Conservation (phyloP, 1,140 invertebrate genomes). For the Laupala kohalensis region DNA sequence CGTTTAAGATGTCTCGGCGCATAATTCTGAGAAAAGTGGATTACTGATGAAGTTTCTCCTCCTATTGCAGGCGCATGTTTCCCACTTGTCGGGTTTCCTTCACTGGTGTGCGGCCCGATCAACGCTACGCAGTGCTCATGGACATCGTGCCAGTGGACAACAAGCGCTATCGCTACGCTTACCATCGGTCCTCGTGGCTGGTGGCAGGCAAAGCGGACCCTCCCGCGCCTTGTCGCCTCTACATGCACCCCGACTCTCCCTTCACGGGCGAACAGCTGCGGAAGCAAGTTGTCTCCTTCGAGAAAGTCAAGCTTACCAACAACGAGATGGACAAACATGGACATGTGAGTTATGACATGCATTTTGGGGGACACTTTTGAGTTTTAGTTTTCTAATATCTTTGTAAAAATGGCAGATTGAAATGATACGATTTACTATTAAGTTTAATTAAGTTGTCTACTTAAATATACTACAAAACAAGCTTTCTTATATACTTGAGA, state of each 20-base stretch:
- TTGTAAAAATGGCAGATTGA: too few relatives aligned
- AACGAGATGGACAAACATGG: constrained; percentile 98
- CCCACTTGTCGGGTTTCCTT: constrained; percentile 90
- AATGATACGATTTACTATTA: too few relatives aligned
- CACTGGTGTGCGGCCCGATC: constrained; percentile 53
- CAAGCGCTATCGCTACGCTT: constrained; percentile 96
- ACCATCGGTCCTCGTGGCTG: constrained; percentile 95
- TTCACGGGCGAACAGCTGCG: constrained; percentile 89
- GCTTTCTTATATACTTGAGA: too few relatives aligned
- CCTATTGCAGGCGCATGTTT: constrained; percentile 84
- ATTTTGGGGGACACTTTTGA: too few relatives aligned
- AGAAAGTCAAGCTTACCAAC: constrained; percentile 98
- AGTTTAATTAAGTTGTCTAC: too few relatives aligned
- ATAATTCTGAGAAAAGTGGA: too few relatives aligned
- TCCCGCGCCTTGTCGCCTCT: constrained; percentile 81
- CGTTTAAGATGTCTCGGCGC: too few relatives aligned
- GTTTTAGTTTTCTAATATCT: too few relatives aligned
- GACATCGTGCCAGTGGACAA: constrained; percentile 95
- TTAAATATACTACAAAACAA: too few relatives aligned
- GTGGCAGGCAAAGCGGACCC: constrained; percentile 99
- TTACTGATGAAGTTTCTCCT: not conserved
- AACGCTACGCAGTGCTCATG: constrained; percentile 81
- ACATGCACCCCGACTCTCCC: constrained; percentile 94
- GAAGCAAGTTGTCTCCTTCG: constrained; percentile 97
- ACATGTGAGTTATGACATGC: constrained; percentile 82